phyloP scores from a whole-genome alignment of 2,888 invertebrate genomes.

The Phortica okadai region DNA sequence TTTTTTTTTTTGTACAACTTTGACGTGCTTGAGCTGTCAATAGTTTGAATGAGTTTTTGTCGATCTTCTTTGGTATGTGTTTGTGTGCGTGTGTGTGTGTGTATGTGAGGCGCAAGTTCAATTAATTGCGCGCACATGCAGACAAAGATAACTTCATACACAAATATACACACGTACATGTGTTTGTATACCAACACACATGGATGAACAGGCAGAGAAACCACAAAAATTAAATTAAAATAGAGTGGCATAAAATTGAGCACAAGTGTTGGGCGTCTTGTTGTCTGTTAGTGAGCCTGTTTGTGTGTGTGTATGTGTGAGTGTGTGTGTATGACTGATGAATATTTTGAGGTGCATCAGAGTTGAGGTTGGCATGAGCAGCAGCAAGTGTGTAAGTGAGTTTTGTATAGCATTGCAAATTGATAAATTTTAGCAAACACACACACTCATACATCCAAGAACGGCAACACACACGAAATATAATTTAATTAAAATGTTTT shows the following conservation, averaged over 20 bases:
- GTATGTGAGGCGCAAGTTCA: conserved; percentile 66
- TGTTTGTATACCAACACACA: neutral
- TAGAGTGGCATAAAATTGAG: conserved; percentile 51
- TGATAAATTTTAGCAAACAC: conserved; percentile 64
- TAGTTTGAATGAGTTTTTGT: conserved; percentile 13
- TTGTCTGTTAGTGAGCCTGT: conserved; percentile 23
- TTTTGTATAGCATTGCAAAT: conserved; percentile 47
- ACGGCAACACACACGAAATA: conserved; percentile 50
- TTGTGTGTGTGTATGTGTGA: conserved; percentile 39
- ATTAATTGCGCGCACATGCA: conserved; percentile 72
- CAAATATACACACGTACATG: conserved; percentile 13
- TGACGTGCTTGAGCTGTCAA: conserved; percentile 29
- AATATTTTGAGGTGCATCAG: conserved; percentile 50
- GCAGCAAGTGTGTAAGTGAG: neutral
- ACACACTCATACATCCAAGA: conserved; percentile 36
- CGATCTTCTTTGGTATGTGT: neutral
- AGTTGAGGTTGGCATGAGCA: conserved; percentile 51
- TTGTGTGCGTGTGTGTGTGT: neutral
- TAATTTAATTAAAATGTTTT: conserved; percentile 70
- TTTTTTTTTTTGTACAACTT: neutral
- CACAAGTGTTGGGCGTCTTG: conserved; percentile 23
- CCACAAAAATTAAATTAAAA: conserved; percentile 75
- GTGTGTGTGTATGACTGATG: conserved; percentile 61
- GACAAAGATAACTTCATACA: conserved; percentile 47
- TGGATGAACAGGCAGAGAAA: conserved; percentile 51